A percentile compares a stretch with the other conserved stretches of the same genome.
Conservation (phyloP, 2,888 invertebrate species). For the Aspidiotus destructor region DNA sequence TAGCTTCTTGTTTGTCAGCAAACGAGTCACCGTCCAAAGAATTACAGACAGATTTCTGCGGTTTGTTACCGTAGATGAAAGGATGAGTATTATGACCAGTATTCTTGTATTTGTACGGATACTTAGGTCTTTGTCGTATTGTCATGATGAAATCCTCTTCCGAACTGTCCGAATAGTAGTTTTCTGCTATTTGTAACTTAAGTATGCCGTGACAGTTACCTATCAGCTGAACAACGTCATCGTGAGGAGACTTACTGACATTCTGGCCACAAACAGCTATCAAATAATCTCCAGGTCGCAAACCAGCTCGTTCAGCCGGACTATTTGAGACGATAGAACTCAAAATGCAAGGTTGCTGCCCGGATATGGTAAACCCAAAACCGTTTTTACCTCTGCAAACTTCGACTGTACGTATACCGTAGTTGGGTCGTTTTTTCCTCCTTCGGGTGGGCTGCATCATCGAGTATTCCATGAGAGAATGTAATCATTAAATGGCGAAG, state of each 20-base stretch:
- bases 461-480: background rate
- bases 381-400: slow-evolving; percentile 77
- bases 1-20: slow-evolving; percentile 8
- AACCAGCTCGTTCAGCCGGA: slow-evolving; percentile 81
- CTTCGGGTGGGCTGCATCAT: slow-evolving; percentile 53
- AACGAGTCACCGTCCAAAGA: slow-evolving; percentile 9
- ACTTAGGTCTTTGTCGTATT: slow-evolving; percentile 52
- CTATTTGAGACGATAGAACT: slow-evolving; percentile 84
- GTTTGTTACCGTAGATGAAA: background rate
- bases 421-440: slow-evolving; percentile 60
- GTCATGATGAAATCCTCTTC: slow-evolving; percentile 61
- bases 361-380: slow-evolving; percentile 96
- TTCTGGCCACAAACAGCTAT: slow-evolving; percentile 84
- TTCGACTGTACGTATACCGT: slow-evolving; percentile 72
- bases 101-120: slow-evolving; percentile 46
- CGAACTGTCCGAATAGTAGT: slow-evolving; percentile 75
- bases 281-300: slow-evolving; percentile 84
- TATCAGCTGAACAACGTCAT: slow-evolving; percentile 83
- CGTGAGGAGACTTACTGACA: slow-evolving; percentile 85
- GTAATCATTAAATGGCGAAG: no score
- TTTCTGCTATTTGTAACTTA: slow-evolving; percentile 74
- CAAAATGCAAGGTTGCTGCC: slow-evolving; percentile 89
- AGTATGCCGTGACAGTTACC: slow-evolving; percentile 76
- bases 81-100: slow-evolving; percentile 24
- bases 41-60: slow-evolving; percentile 9